Percentiles rank a stretch among this genome's conserved stretches.
phyloP scores from a whole-genome alignment of 2,113 vertebrate species.

The Ariopsis seemanni region DNA sequence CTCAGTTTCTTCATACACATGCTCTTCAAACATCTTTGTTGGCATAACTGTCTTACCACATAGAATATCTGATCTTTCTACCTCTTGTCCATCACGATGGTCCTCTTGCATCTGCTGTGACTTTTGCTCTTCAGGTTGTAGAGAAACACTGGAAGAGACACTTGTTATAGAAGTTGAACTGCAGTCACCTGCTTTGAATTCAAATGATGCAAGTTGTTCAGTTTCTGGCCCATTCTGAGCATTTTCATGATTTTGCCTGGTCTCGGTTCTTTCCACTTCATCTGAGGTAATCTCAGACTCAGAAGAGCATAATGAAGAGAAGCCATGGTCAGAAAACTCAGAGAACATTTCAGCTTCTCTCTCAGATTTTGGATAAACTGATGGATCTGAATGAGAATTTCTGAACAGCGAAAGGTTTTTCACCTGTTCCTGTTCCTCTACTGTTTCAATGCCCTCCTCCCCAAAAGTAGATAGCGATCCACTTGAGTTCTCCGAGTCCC shows the following conservation, averaged over 20 bases:
- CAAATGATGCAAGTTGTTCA: neutral
- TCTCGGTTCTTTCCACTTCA: conserved; percentile 7
- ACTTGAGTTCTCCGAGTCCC: conserved; percentile 21
- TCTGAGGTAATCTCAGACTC: conserved; percentile 14
- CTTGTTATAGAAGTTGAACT: neutral
- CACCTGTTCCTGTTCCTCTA: neutral
- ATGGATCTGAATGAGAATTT: conserved; percentile 15
- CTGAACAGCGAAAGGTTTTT: conserved; percentile 1
- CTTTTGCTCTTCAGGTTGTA: conserved; percentile 8
- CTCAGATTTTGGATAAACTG: conserved; percentile 24
- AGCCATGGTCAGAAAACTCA: conserved; percentile 1
- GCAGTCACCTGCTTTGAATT: neutral
- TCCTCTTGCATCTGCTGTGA: neutral
- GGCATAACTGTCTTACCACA: neutral
- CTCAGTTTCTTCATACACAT: conserved; percentile 53
- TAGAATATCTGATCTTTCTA: neutral
- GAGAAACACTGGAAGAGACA: neutral
- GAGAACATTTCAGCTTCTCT: conserved; percentile 19
- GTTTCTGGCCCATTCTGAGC: neutral
- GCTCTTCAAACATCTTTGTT: conserved; percentile 32
- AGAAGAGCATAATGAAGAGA: conserved; percentile 35
- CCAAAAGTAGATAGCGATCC: conserved; percentile 24
- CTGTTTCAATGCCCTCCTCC: conserved; percentile 27
- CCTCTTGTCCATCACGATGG: neutral
- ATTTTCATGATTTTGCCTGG: conserved; percentile 5